These are phyloP conservation scores for Craterocephalus amniculus DNA, from an alignment of 2,797 vertebrate genomes.

Conservation along the genomic window DNA sequence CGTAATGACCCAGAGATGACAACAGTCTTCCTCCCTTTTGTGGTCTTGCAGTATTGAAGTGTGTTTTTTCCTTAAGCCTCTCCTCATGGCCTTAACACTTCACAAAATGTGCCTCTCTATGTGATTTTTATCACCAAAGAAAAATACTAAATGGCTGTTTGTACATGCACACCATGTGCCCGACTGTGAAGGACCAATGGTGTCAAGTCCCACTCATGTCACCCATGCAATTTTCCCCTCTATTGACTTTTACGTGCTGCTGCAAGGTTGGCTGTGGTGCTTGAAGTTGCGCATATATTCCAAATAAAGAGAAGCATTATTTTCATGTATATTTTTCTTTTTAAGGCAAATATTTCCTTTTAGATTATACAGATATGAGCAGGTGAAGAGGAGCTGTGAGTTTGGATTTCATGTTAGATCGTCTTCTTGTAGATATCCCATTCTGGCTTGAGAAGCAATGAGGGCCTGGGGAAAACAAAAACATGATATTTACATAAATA, in stretches of 20 bases:
- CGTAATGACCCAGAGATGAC: constrained; percentile 12
- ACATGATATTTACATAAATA: constrained; percentile 60
- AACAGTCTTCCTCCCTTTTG: constrained; percentile 22
- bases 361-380: constrained; percentile 7
- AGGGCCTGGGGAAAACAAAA: constrained; percentile 18
- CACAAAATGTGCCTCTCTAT: constrained; percentile 18
- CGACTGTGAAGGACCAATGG: constrained; percentile 58
- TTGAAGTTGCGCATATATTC: constrained; percentile 62
- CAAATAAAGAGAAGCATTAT: constrained; percentile 64
- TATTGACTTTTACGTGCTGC: constrained; percentile 73
- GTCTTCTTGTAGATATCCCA: constrained; percentile 31
- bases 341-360: constrained; percentile 57
- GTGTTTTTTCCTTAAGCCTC: constrained; percentile 16
- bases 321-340: constrained; percentile 66
- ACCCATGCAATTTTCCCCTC: constrained; percentile 72
- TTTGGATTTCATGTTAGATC: constrained; percentile 32
- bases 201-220: constrained; percentile 71
- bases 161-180: constrained; percentile 52
- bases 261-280: constrained; percentile 65
- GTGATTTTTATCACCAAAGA: constrained; percentile 51
- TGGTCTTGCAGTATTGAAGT: constrained; percentile 38
- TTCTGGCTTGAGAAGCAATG: constrained; percentile 46
- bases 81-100: constrained; percentile 47
- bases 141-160: constrained; percentile 69
- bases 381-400: constrained; percentile 16